Evolutionary conservation across 2,888 invertebrate species (phyloP), one percentile per base, ranked within the genome.

Genomic region (Spodoptera exigua): DNA sequence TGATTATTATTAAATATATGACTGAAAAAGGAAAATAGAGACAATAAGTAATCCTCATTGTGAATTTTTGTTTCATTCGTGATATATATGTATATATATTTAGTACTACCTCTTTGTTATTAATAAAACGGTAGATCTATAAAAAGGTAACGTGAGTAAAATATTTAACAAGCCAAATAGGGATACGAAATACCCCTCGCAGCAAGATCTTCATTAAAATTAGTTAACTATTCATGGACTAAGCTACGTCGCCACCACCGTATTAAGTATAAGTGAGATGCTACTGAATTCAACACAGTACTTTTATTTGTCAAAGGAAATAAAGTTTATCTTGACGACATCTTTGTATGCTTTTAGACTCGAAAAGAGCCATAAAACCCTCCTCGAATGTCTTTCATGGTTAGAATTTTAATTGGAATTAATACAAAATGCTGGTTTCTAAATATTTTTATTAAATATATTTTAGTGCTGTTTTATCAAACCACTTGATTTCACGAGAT

Each of bases 131-230:
- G n/a, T n/a, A n/a, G n/a, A n/a, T n/a, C n/a, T n/a, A n/a, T n/a
- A n/a, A n/a, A n/a, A n/a, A n/a, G n/a, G n/a, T n/a, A n/a, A n/a
- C n/a, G n/a, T n/a, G n/a, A n/a, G 2, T 10, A 12, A 40, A 40
- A 14, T 40, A 7, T 16, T 16, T 16, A 16, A 39, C 7, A 9
- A 16, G 3, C 7, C 3, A 11, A 39, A 40, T 2, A 9, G 16
- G 1, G 12, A 34, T 21, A 36, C 37, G 21, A 61, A 44, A 51
- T 60, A 9, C 18, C 1, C 12, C 10, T 16, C 43, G 12, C 4
- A 44, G 10, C 14, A 3, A 4, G 12, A 17, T 16, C 43, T 51
- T 37, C 21, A 59, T 48, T 60, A 34, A 14, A 37, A 51, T 37
- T 16, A 10, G n/a, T 37, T 48, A 12, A 37, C 2, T n/a, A 27